phyloP scores from a whole-genome alignment of 2,113 vertebrate genomes.

The Corythoichthys intestinalis region DNA sequence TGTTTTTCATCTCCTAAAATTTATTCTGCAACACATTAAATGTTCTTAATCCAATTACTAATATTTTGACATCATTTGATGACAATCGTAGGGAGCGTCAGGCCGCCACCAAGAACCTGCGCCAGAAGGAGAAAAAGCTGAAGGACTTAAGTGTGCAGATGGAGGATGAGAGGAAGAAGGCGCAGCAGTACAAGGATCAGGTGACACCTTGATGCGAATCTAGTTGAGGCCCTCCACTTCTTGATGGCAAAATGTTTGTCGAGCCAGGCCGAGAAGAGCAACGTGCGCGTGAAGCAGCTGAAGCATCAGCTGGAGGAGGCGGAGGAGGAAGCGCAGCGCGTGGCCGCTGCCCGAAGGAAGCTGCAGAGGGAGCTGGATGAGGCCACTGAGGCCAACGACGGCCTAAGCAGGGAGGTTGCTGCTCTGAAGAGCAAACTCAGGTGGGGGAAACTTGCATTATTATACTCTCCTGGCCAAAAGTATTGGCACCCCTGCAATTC shows the following conservation, averaged over 20 bases:
- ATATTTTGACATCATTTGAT: too few species aligned
- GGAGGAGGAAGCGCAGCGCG: slow-evolving; percentile 89
- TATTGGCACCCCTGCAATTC: too few species aligned
- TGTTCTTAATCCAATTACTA: too few species aligned
- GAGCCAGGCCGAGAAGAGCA: slow-evolving; percentile 82
- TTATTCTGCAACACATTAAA: too few species aligned
- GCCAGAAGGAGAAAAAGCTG: slow-evolving; percentile 92
- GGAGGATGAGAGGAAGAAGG: slow-evolving; percentile 90
- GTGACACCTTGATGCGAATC: slow-evolving; percentile 50
- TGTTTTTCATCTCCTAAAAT: too few species aligned
- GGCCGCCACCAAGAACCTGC: slow-evolving; percentile 72
- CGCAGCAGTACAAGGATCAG: slow-evolving; percentile 91
- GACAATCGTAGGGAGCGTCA: slow-evolving; percentile 80
- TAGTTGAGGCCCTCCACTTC: not conserved
- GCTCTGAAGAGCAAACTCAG: slow-evolving; percentile 57
- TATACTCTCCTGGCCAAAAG: too few species aligned
- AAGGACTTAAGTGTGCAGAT: slow-evolving; percentile 85
- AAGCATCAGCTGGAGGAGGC: slow-evolving; percentile 92
- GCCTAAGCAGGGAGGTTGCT: slow-evolving; percentile 65
- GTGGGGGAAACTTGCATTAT: slow-evolving; percentile 17
- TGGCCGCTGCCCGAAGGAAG: slow-evolving; percentile 84
- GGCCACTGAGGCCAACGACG: slow-evolving; percentile 81
- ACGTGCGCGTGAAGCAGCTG: slow-evolving; percentile 81
- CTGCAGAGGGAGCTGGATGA: slow-evolving; percentile 94
- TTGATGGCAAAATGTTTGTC: too few species aligned